These are phyloP conservation scores for Dendrolimus houi DNA, from an alignment of 2,888 invertebrate genomes.

Conservation along the genomic window DNA sequence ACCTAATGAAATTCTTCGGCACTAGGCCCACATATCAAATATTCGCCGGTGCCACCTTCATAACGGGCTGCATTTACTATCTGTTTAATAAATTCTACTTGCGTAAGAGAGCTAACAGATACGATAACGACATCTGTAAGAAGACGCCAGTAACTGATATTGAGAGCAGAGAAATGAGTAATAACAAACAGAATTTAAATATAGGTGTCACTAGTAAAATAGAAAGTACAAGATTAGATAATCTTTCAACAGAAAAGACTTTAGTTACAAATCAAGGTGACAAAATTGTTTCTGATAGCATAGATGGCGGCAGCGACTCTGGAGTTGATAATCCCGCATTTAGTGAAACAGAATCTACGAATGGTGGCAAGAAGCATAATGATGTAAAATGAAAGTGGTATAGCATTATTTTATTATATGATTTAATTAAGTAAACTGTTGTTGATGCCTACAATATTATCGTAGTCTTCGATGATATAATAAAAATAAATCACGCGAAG, in stretches of 20 bases:
- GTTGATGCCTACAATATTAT: too few species aligned
- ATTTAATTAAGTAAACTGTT: too few species aligned
- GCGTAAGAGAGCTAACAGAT: conserved; percentile 67
- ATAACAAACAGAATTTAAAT: conserved; percentile 27
- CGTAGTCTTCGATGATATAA: too few species aligned
- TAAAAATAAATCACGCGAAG: too few species aligned
- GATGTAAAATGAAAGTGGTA: background rate
- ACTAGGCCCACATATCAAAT: conserved; percentile 84
- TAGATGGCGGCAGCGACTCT: conserved; percentile 66
- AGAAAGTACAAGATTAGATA: conserved; percentile 21
- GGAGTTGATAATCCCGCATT: conserved; percentile 66
- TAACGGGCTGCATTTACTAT: conserved; percentile 81
- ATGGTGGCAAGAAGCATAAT: conserved; percentile 26
- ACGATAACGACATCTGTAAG: conserved; percentile 76
- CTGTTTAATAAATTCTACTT: conserved; percentile 81
- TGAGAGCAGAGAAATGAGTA: conserved; percentile 38
- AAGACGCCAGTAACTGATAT: conserved; percentile 61
- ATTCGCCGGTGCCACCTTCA: conserved; percentile 78
- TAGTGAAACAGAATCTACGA: conserved; percentile 41
- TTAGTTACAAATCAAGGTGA: conserved; percentile 18
- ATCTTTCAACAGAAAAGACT: conserved; percentile 16
- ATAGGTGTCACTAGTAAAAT: conserved; percentile 42
- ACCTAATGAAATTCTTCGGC: conserved; percentile 83
- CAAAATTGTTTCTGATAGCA: conserved; percentile 40
- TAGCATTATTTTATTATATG: too few species aligned